Conservation (phyloP, 2,113 vertebrate genomes). For the Eupsittula cactorum region DNA sequence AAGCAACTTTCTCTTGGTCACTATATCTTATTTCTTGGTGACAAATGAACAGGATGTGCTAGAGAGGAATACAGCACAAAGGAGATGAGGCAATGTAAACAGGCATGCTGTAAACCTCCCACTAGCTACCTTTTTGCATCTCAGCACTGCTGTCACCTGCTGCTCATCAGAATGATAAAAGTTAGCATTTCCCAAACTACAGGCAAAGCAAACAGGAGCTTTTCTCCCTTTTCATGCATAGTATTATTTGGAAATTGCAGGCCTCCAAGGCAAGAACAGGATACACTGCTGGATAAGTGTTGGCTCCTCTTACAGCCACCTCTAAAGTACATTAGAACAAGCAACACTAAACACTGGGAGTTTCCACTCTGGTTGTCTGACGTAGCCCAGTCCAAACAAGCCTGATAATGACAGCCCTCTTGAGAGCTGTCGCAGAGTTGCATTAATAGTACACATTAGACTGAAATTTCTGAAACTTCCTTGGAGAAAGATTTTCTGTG, state of each 20-base stretch:
- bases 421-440: neutral
- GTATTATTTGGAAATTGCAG: neutral
- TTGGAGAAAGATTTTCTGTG: neutral
- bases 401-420: neutral
- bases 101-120: neutral
- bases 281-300: neutral
- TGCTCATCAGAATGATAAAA: neutral
- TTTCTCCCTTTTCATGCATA: neutral
- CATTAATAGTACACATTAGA: neutral
- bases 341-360: neutral
- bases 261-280: neutral
- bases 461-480: constrained; percentile 15
- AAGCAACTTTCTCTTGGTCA: constrained; percentile 18
- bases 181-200: neutral
- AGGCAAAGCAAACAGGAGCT: neutral
- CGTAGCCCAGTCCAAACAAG: neutral
- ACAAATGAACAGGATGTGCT: constrained; percentile 6
- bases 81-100: neutral
- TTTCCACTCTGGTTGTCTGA: neutral
- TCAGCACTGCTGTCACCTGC: neutral
- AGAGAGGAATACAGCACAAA: neutral
- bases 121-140: neutral
- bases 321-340: neutral
- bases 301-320: neutral
- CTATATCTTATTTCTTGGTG: constrained; percentile 50